phyloP scores from a whole-genome alignment of 2,888 invertebrate species.

The Oxytorus armatus region DNA sequence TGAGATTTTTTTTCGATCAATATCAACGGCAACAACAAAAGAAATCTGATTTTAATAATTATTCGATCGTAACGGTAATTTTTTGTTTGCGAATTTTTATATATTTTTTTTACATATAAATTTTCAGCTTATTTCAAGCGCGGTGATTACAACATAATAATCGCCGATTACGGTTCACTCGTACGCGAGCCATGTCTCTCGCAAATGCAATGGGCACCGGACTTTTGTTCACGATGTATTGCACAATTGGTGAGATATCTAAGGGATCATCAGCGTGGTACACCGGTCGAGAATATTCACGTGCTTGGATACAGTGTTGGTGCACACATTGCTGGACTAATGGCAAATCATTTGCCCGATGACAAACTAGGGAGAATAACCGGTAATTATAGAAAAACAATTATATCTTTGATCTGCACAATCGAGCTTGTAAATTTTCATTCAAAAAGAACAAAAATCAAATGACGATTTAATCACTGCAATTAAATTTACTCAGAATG shows the following conservation, averaged over 20 bases:
- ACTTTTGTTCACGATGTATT: conserved; percentile 88
- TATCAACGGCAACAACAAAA: too few species aligned
- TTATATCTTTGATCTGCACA: conserved; percentile 1
- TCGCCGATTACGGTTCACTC: conserved; percentile 93
- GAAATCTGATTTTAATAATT: background rate
- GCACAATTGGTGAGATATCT: conserved; percentile 92
- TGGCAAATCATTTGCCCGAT: conserved; percentile 91
- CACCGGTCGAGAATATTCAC: conserved; percentile 91
- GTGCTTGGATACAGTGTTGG: conserved; percentile 95
- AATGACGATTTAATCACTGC: too few species aligned
- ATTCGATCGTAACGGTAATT: background rate
- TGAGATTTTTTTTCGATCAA: conserved; percentile 69
- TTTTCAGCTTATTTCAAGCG: conserved; percentile 90
- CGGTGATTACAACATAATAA: conserved; percentile 94
- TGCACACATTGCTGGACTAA: conserved; percentile 93
- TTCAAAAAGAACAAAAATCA: too few species aligned
- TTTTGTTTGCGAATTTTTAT: conserved; percentile 16
- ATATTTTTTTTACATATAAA: too few species aligned
- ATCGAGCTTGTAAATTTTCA: background rate
- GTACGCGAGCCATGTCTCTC: conserved; percentile 94
- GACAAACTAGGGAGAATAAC: conserved; percentile 94
- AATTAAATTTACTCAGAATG: too few species aligned
- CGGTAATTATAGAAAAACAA: conserved; percentile 84
- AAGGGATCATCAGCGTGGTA: conserved; percentile 91
- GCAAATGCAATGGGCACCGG: conserved; percentile 87